Percentiles rank a stretch among this genome's conserved stretches.
phyloP scores from a whole-genome alignment of 2,113 vertebrate genomes.

The Dasyurus viverrinus region DNA sequence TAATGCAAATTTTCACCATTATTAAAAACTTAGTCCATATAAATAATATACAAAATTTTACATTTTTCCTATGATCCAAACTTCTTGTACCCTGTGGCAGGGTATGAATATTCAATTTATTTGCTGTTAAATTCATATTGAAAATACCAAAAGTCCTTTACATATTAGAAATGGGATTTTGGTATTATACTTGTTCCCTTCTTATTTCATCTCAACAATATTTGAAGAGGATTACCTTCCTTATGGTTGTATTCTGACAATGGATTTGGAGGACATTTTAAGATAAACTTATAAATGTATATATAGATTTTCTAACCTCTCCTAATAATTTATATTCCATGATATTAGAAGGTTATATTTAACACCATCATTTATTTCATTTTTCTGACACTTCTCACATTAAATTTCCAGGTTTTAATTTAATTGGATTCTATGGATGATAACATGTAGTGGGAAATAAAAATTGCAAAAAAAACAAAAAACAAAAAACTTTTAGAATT shows the following conservation, averaged over 20 bases:
- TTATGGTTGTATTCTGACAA: conserved; percentile 5
- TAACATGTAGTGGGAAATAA: not conserved
- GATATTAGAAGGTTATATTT: not conserved
- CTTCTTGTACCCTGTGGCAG: not conserved
- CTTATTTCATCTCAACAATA: conserved; percentile 1
- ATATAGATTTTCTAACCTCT: not conserved
- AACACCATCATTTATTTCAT: not conserved
- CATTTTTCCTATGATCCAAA: conserved; percentile 8
- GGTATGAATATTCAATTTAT: not conserved
- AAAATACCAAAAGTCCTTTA: conserved; percentile 20
- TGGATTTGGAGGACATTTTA: not conserved
- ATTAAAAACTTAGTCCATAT: conserved; percentile 29
- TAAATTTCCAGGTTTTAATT: not conserved
- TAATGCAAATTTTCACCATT: conserved; percentile 68
- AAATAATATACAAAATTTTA: not conserved
- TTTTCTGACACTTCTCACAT: not conserved
- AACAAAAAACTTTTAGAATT: not conserved
- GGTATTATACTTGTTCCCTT: not conserved
- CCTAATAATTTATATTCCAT: not conserved
- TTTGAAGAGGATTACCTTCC: conserved; percentile 18
- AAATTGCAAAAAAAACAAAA: not conserved
- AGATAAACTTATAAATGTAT: not conserved
- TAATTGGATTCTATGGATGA: not conserved
- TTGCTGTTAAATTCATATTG: conserved; percentile 27
- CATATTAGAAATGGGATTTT: conserved; percentile 36